Conservation (phyloP, 2,797 vertebrate genomes). For the Rhinella marina region DNA sequence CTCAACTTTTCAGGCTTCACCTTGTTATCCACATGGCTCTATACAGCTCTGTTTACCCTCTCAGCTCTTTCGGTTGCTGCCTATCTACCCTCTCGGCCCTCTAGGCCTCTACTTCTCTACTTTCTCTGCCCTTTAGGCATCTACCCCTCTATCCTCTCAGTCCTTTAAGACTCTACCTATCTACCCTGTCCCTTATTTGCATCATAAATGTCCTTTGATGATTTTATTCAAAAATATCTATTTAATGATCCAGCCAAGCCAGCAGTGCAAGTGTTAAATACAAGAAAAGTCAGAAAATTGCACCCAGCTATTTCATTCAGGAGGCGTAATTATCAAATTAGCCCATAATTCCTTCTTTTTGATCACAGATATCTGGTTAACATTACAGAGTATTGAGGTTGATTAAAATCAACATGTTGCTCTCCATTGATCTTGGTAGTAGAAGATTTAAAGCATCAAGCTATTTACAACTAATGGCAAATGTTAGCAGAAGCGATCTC, state of each 20-base stretch:
- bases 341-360: constrained; percentile 47
- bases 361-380: constrained; percentile 54
- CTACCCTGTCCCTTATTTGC: not conserved
- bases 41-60: too few species aligned
- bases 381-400: constrained; percentile 44
- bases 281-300: constrained; percentile 38
- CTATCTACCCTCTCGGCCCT: too few species aligned
- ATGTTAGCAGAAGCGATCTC: constrained; percentile 41
- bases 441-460: constrained; percentile 43
- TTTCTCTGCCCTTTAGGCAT: too few species aligned
- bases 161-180: too few species aligned
- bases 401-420: constrained; percentile 47
- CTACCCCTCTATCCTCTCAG: too few species aligned
- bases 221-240: not conserved
- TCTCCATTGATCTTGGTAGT: constrained; percentile 46
- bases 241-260: not conserved
- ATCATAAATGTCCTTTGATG: not conserved
- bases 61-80: too few species aligned
- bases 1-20: too few species aligned
- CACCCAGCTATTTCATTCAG: constrained; percentile 38
- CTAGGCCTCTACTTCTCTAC: too few species aligned
- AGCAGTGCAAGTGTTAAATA: constrained; percentile 27
- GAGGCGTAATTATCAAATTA: constrained; percentile 52
- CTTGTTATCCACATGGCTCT: too few species aligned
- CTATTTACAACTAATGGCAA: constrained; percentile 54